Base-by-base conservation (phyloP, 2,113 vertebrate genomes). In the Oriolus oriolus region DNA sequence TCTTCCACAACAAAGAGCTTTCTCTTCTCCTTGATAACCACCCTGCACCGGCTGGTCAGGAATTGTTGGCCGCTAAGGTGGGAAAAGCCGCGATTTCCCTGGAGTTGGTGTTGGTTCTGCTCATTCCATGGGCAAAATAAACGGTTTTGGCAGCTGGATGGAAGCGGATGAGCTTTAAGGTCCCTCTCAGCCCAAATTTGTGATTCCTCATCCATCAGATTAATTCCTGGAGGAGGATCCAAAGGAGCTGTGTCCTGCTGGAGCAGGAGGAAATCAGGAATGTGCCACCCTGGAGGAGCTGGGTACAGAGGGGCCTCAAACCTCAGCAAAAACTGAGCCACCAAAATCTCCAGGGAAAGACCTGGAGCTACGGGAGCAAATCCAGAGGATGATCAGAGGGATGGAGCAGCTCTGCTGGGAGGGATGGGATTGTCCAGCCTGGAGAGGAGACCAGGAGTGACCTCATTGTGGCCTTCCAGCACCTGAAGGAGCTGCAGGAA, bases 281-380 rank as follows among this genome's bases (percentile, higher is more conserved):
- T 20, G 35, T 1, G 0, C 1, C 3, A 2, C 2, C 1, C 0
- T 12, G 39, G 31, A 74, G 56, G 13, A 50, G 10, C 22, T 24
- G 37, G 24, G 39, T 9, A 1, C 31, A 10, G 26, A 4, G 1
- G 15, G 24, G 27, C 56, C 23, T 50, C 16, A 60, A 35, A 16
- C 10, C 33, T 47, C 68, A 13, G 39, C 8, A 54, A 42, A 5
- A 56, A 27, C 35, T 13, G 9, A 41, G 10, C 16, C 30, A 26
- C 44, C 1, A n/a, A 30, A 11, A 10, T 6, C 9, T 10, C 37
- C 41, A 42, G 16, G 49, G 33, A 65, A 52, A 16, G 2, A 1
- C 28, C 1, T 1, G 41, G 59, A 71, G 68, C 56, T 37, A 39
- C 47, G 31, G 56, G 26, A 56, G 28, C 7, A 39, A 54, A 33